Percentiles rank a stretch among this genome's conserved stretches.
Evolutionary conservation across 1,140 invertebrate genomes (phyloP).

Genomic region (Drosophila baimaii): DNA sequence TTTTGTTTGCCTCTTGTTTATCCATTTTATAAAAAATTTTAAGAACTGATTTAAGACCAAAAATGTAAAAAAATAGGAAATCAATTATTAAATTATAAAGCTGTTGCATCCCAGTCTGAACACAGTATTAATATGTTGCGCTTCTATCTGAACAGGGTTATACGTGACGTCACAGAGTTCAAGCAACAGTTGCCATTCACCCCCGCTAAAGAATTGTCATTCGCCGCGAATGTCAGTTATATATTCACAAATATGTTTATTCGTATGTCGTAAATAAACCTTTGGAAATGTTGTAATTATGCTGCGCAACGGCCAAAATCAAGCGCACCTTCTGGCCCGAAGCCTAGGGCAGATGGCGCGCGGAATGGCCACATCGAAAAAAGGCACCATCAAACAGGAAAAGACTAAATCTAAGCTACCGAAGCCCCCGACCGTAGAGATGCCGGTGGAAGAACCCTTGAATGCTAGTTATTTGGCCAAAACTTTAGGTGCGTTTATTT

Average conservation of each 20-base stretch:
- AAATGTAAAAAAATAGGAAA: too few relatives aligned
- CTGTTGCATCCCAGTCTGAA: too few relatives aligned
- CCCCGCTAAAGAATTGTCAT: background rate
- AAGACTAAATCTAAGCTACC: slow-evolving; percentile 11
- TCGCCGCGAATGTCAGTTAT: slow-evolving; percentile 16
- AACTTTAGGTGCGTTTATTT: slow-evolving; percentile 42
- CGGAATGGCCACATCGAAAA: slow-evolving; percentile 27
- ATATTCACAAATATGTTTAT: slow-evolving; percentile 12
- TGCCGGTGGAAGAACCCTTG: slow-evolving; percentile 53
- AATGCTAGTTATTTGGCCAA: slow-evolving; percentile 59
- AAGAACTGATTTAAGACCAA: too few relatives aligned
- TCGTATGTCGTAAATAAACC: slow-evolving; percentile 32
- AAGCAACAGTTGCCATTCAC: slow-evolving; percentile 12
- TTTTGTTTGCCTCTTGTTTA: too few relatives aligned
- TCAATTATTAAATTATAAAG: too few relatives aligned
- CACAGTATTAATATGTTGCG: too few relatives aligned
- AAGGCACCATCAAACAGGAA: slow-evolving; percentile 2
- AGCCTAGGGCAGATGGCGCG: slow-evolving; percentile 24
- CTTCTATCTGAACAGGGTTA: too few relatives aligned
- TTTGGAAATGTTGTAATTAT: slow-evolving; percentile 51
- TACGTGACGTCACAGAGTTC: background rate
- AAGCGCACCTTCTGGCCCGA: slow-evolving; percentile 34
- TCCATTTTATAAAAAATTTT: too few relatives aligned
- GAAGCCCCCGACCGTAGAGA: slow-evolving; percentile 23
- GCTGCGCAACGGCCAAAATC: slow-evolving; percentile 56